These are phyloP conservation scores for Calliphora vicina DNA, from an alignment of 1,140 invertebrate genomes.

Conservation along the genomic window DNA sequence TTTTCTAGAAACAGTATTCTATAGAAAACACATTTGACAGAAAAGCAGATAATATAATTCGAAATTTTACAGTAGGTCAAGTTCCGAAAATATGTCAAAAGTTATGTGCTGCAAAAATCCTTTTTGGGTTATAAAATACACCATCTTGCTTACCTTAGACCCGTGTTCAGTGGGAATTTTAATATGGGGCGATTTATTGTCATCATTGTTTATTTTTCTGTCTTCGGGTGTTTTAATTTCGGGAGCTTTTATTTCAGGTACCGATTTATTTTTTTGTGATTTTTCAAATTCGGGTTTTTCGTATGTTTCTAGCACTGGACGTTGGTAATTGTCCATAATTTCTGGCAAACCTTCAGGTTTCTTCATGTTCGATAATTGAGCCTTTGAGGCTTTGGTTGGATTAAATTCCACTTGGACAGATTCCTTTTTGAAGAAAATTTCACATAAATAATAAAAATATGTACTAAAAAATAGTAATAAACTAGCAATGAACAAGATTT, in stretches of 20 bases:
- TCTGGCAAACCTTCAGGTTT: constrained; percentile 50
- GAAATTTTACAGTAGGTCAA: no score
- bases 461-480: neutral
- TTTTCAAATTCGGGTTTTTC: constrained; percentile 57
- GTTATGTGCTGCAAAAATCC: no score
- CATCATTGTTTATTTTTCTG: constrained; percentile 39
- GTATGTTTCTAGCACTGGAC: constrained; percentile 65
- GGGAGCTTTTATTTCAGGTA: constrained; percentile 44
- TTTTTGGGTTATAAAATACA: no score
- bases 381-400: constrained; percentile 45
- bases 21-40: no score
- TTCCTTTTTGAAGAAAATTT: constrained; percentile 45
- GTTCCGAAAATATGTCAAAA: no score
- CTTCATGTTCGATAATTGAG: constrained; percentile 48
- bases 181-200: neutral
- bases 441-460: neutral
- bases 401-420: constrained; percentile 45
- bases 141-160: neutral
- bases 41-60: no score
- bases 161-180: neutral
- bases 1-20: no score
- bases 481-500: neutral
- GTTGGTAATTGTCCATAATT: constrained; percentile 64
- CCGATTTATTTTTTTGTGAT: constrained; percentile 28
- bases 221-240: constrained; percentile 40